Evolutionary conservation across 2,888 invertebrate genomes (phyloP).

Genomic region (Drosophila cognata): DNA sequence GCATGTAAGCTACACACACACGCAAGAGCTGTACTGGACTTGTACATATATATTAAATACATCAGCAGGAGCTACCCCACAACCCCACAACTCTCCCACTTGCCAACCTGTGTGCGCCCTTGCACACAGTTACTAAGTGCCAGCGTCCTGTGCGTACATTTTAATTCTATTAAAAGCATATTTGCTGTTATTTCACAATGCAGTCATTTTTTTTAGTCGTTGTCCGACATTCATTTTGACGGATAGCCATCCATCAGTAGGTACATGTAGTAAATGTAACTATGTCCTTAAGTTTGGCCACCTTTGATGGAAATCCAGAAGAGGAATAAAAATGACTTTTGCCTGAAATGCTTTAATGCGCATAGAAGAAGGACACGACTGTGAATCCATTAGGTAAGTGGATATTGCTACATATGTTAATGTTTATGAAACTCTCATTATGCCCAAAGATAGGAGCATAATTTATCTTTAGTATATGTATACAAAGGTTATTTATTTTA

Average conservation of each 20-base stretch:
- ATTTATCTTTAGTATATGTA: neutral
- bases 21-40: neutral
- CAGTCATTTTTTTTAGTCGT: constrained; percentile 44
- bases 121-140: neutral
- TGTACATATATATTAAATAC: neutral
- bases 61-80: neutral
- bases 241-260: neutral
- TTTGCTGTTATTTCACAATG: constrained; percentile 62
- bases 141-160: constrained; percentile 28
- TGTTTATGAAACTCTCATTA: neutral
- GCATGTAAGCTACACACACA: neutral
- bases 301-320: constrained; percentile 4
- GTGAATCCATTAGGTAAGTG: neutral
- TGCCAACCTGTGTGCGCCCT: neutral
- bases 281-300: constrained; percentile 50
- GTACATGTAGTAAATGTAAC: neutral
- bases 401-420: neutral
- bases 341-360: neutral
- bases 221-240: constrained; percentile 7
- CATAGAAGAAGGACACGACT: neutral
- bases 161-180: constrained; percentile 67
- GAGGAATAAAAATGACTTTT: neutral
- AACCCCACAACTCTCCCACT: neutral
- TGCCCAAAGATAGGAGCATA: neutral
- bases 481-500: neutral